A percentile compares a stretch with the other conserved stretches of the same genome.
Conservation (phyloP, 2,797 vertebrate genomes). For the Myotis pilosus region DNA sequence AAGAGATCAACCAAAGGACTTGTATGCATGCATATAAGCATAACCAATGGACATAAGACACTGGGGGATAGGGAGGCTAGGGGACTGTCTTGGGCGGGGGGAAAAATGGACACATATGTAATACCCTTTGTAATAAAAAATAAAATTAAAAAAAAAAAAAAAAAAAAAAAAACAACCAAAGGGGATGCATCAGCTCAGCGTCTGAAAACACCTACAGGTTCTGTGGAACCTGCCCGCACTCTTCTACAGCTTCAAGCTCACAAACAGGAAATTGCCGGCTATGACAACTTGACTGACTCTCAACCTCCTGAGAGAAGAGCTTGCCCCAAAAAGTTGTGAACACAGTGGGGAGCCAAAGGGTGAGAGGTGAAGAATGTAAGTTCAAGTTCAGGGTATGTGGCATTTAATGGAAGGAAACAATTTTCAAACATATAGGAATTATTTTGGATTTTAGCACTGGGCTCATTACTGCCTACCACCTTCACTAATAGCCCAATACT, state of each 20-base stretch:
- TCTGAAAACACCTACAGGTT: conserved; percentile 73
- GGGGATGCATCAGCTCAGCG: conserved; percentile 69
- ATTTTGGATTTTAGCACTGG: neutral
- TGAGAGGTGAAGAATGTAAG: conserved; percentile 55
- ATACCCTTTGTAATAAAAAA: too few species aligned
- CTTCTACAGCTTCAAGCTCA: conserved; percentile 68
- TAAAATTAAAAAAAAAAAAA: too few species aligned
- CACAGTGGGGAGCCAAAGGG: conserved; percentile 50
- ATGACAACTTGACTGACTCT: conserved; percentile 70
- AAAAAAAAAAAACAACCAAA: conserved; percentile 27
- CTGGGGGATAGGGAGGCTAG: too few species aligned
- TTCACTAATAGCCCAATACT: neutral
- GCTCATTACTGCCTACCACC: neutral
- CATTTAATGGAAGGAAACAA: neutral
- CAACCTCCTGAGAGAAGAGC: conserved; percentile 60
- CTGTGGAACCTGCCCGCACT: conserved; percentile 64
- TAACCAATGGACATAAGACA: too few species aligned
- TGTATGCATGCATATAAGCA: too few species aligned
- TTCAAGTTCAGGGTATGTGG: conserved; percentile 36
- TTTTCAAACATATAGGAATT: neutral
- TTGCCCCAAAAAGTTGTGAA: conserved; percentile 61
- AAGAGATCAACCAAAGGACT: too few species aligned
- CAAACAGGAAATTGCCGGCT: conserved; percentile 78
- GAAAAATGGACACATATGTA: too few species aligned
- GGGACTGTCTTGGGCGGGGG: too few species aligned